Percentiles rank a stretch among this genome's conserved stretches.
Evolutionary conservation across 23 tunicate genomes (phyloP).

Genomic region (Trididemnum nubilum): DNA sequence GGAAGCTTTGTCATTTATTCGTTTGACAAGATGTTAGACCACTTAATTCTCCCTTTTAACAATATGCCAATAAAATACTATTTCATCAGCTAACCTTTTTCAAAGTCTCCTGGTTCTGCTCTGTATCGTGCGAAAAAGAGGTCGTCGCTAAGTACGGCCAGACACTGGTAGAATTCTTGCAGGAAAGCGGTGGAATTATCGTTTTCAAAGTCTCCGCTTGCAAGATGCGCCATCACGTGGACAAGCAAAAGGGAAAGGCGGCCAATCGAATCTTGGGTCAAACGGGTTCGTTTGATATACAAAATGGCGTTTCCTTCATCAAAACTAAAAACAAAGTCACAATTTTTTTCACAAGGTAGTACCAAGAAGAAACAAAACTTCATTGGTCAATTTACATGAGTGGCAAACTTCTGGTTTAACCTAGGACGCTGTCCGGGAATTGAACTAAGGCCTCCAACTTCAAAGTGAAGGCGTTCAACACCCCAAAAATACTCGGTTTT

Average conservation of each 20-base stretch:
- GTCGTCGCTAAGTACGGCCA: constrained; percentile 86
- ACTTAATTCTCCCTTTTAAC: no score
- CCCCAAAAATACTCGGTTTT: no score
- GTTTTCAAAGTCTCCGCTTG: constrained; percentile 43
- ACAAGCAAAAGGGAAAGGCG: constrained; percentile 75
- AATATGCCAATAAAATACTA: no score
- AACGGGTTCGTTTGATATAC: constrained; percentile 73
- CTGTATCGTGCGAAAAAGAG: constrained; percentile 88
- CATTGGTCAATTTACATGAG: background rate
- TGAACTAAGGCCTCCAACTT: no score
- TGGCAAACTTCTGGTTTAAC: no score
- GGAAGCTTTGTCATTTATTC: no score
- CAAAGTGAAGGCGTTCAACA: no score
- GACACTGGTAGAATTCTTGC: constrained; percentile 84
- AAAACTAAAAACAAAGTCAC: constrained; percentile 47
- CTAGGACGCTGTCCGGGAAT: no score
- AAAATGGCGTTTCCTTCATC: constrained; percentile 88
- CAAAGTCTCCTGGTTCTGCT: constrained; percentile 12
- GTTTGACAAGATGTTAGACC: no score
- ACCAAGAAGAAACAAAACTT: no score
- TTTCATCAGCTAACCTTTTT: constrained; percentile 32
- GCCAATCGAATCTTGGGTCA: constrained; percentile 78
- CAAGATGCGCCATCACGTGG: constrained; percentile 82
- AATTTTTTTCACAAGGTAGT: no score
- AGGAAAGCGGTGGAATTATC: constrained; percentile 51